phyloP scores from a whole-genome alignment of 1,140 invertebrate species.

The Drosophila hydei region DNA sequence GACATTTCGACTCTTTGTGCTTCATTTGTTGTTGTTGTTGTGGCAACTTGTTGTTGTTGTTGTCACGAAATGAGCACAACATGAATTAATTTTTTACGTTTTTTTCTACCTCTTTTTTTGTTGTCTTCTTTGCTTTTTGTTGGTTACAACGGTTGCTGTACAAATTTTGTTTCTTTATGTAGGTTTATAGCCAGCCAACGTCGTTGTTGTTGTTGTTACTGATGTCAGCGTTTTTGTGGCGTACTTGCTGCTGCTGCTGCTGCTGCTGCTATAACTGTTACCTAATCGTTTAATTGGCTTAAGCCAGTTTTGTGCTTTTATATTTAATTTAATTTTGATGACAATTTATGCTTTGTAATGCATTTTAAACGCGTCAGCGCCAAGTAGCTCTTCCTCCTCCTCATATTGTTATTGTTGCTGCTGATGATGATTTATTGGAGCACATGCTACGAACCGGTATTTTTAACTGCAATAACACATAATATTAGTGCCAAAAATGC shows the following conservation, averaged over 20 bases:
- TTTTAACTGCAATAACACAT: conserved; percentile 68
- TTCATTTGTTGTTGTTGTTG: conserved; percentile 38
- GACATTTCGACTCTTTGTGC: conserved; percentile 40
- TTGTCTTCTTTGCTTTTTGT: conserved; percentile 17
- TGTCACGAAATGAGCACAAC: conserved; percentile 78
- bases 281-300: conserved; percentile 82
- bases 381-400: conserved; percentile 28
- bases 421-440: conserved; percentile 61
- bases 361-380: conserved; percentile 67
- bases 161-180: conserved; percentile 69
- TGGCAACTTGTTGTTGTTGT: conserved; percentile 35
- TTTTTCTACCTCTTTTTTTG: conserved; percentile 42
- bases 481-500: conserved; percentile 76
- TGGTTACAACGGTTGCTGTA: conserved; percentile 42
- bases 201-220: conserved; percentile 41
- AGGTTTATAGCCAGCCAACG: conserved; percentile 65
- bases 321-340: conserved; percentile 77
- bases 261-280: conserved; percentile 74
- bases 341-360: conserved; percentile 76
- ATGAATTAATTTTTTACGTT: conserved; percentile 76
- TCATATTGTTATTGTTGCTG: not conserved
- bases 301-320: conserved; percentile 64
- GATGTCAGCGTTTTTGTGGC: conserved; percentile 50
- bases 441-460: conserved; percentile 68
- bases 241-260: conserved; percentile 44